These are phyloP conservation scores for Noctua janthina DNA, from an alignment of 2,888 invertebrate genomes.

Conservation along the genomic window DNA sequence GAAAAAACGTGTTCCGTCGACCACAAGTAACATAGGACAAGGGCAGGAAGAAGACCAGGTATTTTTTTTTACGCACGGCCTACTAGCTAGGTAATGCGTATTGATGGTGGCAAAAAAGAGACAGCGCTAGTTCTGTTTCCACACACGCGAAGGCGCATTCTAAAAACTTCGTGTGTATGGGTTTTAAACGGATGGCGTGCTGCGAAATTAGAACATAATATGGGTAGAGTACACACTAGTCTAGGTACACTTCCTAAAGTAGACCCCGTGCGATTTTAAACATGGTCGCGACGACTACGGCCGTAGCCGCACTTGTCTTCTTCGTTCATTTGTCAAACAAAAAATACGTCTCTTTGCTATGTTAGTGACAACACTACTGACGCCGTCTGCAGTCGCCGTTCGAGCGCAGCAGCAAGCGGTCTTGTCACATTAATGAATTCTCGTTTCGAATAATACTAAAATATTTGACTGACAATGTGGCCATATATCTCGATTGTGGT, in stretches of 20 bases:
- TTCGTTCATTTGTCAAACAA: background rate
- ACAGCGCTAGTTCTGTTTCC: background rate
- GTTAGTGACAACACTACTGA: background rate
- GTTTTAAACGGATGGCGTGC: background rate
- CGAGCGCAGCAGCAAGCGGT: background rate
- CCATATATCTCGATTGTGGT: background rate
- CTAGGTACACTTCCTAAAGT: background rate
- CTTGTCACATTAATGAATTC: background rate
- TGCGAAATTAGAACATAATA: background rate
- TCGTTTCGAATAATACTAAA: slow-evolving; percentile 1
- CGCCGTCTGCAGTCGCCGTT: background rate
- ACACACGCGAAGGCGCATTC: background rate
- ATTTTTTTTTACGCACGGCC: background rate
- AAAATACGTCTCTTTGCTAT: background rate
- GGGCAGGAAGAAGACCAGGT: background rate
- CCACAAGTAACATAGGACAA: too few relatives aligned
- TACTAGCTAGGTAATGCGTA: background rate
- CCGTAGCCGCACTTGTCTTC: background rate
- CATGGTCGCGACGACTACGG: background rate
- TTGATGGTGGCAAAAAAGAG: background rate
- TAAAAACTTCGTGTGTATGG: background rate
- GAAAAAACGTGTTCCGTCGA: too few relatives aligned
- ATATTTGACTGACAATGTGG: background rate
- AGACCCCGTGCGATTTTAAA: background rate
- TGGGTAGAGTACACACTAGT: background rate